A percentile compares a stretch with the other conserved stretches of the same genome.
phyloP scores from a whole-genome alignment of 2,888 invertebrate genomes.

The Cephus pulcher region DNA sequence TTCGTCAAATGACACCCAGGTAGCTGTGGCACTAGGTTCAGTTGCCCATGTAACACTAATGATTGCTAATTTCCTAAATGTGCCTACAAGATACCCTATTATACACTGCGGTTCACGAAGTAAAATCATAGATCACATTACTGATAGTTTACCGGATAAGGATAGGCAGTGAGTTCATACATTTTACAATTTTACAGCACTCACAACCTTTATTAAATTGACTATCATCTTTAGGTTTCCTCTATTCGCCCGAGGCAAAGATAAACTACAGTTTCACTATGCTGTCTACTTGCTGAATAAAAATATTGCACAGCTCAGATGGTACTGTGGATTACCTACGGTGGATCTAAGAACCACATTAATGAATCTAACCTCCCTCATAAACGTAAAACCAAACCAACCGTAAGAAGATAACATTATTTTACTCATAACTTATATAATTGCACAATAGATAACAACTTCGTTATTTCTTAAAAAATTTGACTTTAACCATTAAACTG shows the following conservation, averaged over 20 bases:
- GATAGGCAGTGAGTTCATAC: slow-evolving; percentile 74
- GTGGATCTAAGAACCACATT: slow-evolving; percentile 82
- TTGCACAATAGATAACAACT: not conserved
- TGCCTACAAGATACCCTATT: slow-evolving; percentile 88
- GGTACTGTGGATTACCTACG: slow-evolving; percentile 80
- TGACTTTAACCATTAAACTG: too few species aligned
- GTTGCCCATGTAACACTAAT: slow-evolving; percentile 86
- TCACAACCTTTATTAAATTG: slow-evolving; percentile 38
- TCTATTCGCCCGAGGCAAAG: slow-evolving; percentile 82
- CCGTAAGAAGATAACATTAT: slow-evolving; percentile 38
- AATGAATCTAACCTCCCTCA: slow-evolving; percentile 76
- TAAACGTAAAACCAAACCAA: slow-evolving; percentile 65
- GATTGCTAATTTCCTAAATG: slow-evolving; percentile 84
- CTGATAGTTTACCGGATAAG: slow-evolving; percentile 74
- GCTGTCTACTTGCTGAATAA: slow-evolving; percentile 93
- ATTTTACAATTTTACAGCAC: slow-evolving; percentile 60
- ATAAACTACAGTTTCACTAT: slow-evolving; percentile 85
- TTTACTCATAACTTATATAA: not conserved
- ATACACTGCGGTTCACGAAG: slow-evolving; percentile 85
- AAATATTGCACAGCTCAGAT: slow-evolving; percentile 91
- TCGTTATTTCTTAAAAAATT: too few species aligned
- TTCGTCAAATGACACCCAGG: slow-evolving; percentile 72
- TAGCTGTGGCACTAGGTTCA: slow-evolving; percentile 89
- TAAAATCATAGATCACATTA: slow-evolving; percentile 83
- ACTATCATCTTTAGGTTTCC: slow-evolving; percentile 76